A percentile compares a stretch with the other conserved stretches of the same genome.
These are phyloP conservation scores for Mythimna vitellina DNA, from an alignment of 2,888 invertebrate species.

Conservation along the genomic window DNA sequence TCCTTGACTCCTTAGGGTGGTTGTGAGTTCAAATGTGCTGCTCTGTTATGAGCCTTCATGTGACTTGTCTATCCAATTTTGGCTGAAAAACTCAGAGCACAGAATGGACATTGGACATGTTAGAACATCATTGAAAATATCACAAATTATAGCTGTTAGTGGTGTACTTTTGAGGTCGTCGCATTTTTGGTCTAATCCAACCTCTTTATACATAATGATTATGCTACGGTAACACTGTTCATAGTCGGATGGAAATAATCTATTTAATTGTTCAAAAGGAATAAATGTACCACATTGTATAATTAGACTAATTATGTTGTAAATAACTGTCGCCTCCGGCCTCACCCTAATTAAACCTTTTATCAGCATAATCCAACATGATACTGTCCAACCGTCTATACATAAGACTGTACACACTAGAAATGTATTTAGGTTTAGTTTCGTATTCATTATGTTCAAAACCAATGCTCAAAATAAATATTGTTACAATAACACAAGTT, in stretches of 20 bases:
- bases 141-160: too few relatives aligned
- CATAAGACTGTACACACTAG: slow-evolving; percentile 53
- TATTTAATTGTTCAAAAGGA: slow-evolving; percentile 24
- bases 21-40: too few relatives aligned
- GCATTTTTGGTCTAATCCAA: too few relatives aligned
- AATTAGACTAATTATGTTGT: slow-evolving; percentile 36
- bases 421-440: slow-evolving; percentile 55
- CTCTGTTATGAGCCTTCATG: too few relatives aligned
- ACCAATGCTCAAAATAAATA: slow-evolving; percentile 70
- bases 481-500: slow-evolving; percentile 35
- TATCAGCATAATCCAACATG: slow-evolving; percentile 39
- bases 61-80: too few relatives aligned
- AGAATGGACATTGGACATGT: too few relatives aligned
- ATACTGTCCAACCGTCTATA: slow-evolving; percentile 37
- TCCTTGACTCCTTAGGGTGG: too few relatives aligned
- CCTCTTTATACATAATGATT: background rate
- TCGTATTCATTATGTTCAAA: slow-evolving; percentile 49
- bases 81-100: too few relatives aligned
- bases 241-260: slow-evolving; percentile 20
- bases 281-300: slow-evolving; percentile 6
- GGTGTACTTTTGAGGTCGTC: too few relatives aligned
- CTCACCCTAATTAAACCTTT: slow-evolving; percentile 16
- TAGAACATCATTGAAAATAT: too few relatives aligned
- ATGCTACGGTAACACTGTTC: background rate
- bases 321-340: slow-evolving; percentile 1